Evolutionary conservation across 1,140 invertebrate genomes (phyloP).

Genomic region (Belonocnema kinseyi): DNA sequence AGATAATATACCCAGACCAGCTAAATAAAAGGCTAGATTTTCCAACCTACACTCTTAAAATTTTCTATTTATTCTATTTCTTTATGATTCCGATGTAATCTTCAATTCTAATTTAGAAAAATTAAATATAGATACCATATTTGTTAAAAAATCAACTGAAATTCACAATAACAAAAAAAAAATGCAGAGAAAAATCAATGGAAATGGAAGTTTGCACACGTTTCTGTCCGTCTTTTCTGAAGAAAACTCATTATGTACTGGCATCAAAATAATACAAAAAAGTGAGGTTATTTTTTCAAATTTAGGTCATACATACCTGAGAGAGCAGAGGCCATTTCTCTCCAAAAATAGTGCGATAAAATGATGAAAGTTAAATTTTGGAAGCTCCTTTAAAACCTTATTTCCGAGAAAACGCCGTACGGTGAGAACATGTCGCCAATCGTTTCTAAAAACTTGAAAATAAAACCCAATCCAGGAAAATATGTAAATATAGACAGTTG

Average conservation of each 20-base stretch:
- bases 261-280: neutral
- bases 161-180: neutral
- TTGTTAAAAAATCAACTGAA: neutral
- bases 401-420: neutral
- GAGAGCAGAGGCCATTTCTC: conserved; percentile 15
- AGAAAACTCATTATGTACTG: neutral
- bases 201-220: neutral
- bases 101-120: neutral
- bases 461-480: too few species aligned
- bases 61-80: too few species aligned
- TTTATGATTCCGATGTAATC: too few species aligned
- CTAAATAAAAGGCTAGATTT: too few species aligned
- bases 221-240: neutral
- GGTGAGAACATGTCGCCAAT: neutral
- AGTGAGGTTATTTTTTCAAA: neutral
- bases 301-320: neutral
- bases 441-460: too few species aligned
- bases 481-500: too few species aligned
- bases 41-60: too few species aligned
- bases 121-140: neutral
- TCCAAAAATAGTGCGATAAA: conserved; percentile 5
- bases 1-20: too few species aligned
- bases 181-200: neutral
- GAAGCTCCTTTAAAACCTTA: neutral
- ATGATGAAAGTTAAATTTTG: neutral